These are phyloP conservation scores for Tipula lateralis DNA, from an alignment of 2,888 invertebrate genomes.

Conservation along the genomic window DNA sequence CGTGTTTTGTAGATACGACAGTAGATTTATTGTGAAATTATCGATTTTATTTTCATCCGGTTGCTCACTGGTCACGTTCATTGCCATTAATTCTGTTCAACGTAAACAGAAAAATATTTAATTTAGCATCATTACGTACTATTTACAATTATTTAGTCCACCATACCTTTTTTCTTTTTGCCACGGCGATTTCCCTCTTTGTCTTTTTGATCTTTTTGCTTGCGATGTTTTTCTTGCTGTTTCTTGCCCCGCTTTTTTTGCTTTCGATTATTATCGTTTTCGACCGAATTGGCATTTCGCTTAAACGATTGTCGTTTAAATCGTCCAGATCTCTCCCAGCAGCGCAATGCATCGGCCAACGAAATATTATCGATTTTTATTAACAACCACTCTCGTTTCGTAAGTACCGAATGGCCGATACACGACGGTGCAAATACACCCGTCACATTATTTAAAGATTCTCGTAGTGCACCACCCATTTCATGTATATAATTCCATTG, in stretches of 20 bases:
- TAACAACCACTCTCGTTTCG: conserved; percentile 80
- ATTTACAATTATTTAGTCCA: not conserved
- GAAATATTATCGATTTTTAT: conserved; percentile 81
- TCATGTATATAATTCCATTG: conserved; percentile 93
- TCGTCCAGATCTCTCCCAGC: conserved; percentile 71
- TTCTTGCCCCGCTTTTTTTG: conserved; percentile 36
- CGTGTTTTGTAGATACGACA: not conserved
- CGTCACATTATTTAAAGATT: conserved; percentile 76
- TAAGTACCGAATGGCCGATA: conserved; percentile 84
- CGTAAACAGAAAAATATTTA: not conserved
- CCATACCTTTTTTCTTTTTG: conserved; percentile 25
- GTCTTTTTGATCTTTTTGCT: conserved; percentile 33
- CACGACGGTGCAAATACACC: conserved; percentile 92
- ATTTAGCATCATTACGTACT: not conserved
- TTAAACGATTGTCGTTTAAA: conserved; percentile 38
- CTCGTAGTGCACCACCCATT: conserved; percentile 78
- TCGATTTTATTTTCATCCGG: conserved; percentile 1
- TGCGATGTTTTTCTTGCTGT: conserved; percentile 36
- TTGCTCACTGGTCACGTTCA: not conserved
- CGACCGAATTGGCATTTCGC: conserved; percentile 38
- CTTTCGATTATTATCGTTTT: conserved; percentile 34
- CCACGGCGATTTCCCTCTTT: not conserved
- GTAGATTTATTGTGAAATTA: conserved; percentile 19
- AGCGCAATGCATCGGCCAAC: conserved; percentile 76
- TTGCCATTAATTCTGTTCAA: not conserved